Percentiles rank a stretch among this genome's conserved stretches.
phyloP scores from a whole-genome alignment of 2,113 vertebrate genomes.

The Hippopotamus amphibius region DNA sequence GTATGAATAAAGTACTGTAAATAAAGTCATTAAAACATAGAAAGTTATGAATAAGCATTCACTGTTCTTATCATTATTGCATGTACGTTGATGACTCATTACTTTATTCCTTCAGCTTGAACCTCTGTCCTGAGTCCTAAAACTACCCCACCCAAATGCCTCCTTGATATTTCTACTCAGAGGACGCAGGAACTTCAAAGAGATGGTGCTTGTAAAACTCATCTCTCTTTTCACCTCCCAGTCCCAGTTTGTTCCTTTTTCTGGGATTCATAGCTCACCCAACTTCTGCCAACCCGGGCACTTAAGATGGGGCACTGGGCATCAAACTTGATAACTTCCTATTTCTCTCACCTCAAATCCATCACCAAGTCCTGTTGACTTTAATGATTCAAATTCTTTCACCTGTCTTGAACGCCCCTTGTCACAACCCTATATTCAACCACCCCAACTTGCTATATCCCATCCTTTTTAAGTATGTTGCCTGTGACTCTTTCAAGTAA shows the following conservation, averaged over 20 bases:
- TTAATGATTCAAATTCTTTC: not conserved
- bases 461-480: not conserved
- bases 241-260: not conserved
- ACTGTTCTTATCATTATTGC: not conserved
- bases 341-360: not conserved
- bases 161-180: not conserved
- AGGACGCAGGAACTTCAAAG: not conserved
- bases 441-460: not conserved
- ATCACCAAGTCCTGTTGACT: not conserved
- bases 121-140: not conserved
- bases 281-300: not conserved
- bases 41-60: not conserved
- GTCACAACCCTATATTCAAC: not conserved
- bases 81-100: not conserved
- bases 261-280: too few relatives aligned
- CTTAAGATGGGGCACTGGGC: not conserved
- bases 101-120: not conserved
- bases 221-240: not conserved
- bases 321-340: not conserved
- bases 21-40: not conserved
- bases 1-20: not conserved
- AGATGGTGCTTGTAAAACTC: not conserved
- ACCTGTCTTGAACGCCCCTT: not conserved
- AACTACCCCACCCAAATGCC: not conserved
- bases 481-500: not conserved